A percentile compares a stretch with the other conserved stretches of the same genome.
Evolutionary conservation across 2,888 invertebrate genomes (phyloP).

Genomic region (Coronaproctus castanopsis): DNA sequence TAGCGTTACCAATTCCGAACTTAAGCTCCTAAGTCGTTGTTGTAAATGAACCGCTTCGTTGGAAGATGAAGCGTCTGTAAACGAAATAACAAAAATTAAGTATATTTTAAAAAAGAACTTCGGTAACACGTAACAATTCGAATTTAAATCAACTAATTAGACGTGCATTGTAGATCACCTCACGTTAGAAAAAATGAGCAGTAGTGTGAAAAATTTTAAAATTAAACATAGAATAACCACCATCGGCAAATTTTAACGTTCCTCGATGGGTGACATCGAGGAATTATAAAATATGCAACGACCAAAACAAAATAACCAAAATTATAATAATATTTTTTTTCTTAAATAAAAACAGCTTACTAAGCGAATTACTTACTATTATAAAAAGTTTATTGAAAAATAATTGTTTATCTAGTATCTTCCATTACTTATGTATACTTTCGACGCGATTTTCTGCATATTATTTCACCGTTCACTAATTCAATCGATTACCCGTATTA

Average conservation of each 20-base stretch:
- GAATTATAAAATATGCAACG: too few species aligned
- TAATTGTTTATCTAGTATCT: too few species aligned
- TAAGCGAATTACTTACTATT: neutral
- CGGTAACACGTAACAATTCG: neutral
- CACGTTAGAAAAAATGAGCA: neutral
- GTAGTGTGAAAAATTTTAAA: too few species aligned
- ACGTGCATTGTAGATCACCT: neutral
- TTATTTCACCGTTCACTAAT: too few species aligned
- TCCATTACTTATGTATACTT: too few species aligned
- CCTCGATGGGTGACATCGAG: too few species aligned
- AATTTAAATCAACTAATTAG: neutral
- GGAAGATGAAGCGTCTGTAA: conserved; percentile 77
- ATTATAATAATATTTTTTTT: neutral
- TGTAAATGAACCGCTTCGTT: conserved; percentile 86
- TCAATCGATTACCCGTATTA: too few species aligned
- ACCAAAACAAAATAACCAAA: too few species aligned
- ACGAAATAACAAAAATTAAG: conserved; percentile 11
- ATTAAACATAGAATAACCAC: too few species aligned
- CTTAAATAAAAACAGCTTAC: neutral
- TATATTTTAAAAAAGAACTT: neutral
- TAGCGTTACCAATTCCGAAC: conserved; percentile 77
- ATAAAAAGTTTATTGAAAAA: too few species aligned
- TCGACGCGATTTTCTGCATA: too few species aligned
- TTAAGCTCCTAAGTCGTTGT: conserved; percentile 71
- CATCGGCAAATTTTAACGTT: too few species aligned